Base-by-base conservation (phyloP, 2,888 invertebrate species). In the Sclerodermus sp. region DNA sequence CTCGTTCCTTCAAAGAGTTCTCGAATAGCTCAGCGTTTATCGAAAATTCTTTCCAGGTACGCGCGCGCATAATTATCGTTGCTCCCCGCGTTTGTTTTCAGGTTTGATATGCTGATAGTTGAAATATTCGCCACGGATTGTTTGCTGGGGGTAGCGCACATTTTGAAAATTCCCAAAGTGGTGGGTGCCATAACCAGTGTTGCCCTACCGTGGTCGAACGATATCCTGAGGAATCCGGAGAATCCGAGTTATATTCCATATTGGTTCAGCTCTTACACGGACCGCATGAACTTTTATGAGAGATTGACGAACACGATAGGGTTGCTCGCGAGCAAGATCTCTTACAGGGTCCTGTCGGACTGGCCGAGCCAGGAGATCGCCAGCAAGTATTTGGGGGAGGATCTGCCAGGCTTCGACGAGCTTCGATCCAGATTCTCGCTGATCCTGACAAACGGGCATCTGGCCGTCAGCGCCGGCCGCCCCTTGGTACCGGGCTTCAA, bases 371-470 rank as follows among this genome's bases (percentile, higher is more conserved):
- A 65, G 36, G 53, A 60, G 3, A 43, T 67, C 8, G 55, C 70
- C 15, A 62, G 48, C 14, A 62, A 60, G 30, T 46, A 68, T 32
- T 62, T 67, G 2, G 68, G 70, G 6, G 34, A 60, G 0, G 49
- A 66, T 45, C 50, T 79, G 32, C 81, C 81, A 1, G 66, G 73
- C 36, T 63, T 81, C 14, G 68, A 68, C 5, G 68, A 76, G 39
- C 67, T 82, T 56, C 80, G 82, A 56, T 75, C 71, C 38, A 80
- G 78, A 50, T 68, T 81, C 13, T 82, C 82, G 1, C 64, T 82
- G n/a, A 74, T 82, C 38, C 61, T 84, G 45, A 58, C 80, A 1
- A 84, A 85, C 66, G 79, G 80, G 37, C 80, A 84, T 68, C 73
- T 76, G 36, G 77, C 80, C 1, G 52, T 83, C 17, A 79, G 79